These are phyloP conservation scores for Rynchops niger DNA, from an alignment of 2,113 vertebrate species.

Conservation along the genomic window DNA sequence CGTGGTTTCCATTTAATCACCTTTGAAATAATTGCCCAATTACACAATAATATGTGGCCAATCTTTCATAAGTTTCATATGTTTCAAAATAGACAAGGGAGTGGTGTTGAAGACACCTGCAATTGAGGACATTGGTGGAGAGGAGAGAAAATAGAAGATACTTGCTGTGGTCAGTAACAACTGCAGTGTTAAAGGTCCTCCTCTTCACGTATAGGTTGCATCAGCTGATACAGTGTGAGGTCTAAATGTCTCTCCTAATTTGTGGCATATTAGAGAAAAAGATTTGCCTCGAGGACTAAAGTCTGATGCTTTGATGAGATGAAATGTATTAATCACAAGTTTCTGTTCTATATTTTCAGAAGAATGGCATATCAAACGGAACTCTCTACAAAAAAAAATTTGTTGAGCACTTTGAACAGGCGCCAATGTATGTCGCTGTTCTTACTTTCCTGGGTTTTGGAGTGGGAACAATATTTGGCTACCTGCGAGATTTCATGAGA, in stretches of 20 bases:
- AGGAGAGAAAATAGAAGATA: background rate
- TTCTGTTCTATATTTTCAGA: slow-evolving; percentile 76
- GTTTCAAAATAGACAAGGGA: slow-evolving; percentile 52
- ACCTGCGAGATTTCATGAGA: slow-evolving; percentile 92
- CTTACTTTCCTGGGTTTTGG: slow-evolving; percentile 90
- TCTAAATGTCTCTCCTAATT: background rate
- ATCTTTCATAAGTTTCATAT: slow-evolving; percentile 21
- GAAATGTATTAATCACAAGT: slow-evolving; percentile 5
- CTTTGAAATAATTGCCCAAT: slow-evolving; percentile 36
- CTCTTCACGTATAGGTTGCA: background rate
- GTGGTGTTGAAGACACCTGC: slow-evolving; percentile 4
- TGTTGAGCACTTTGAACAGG: slow-evolving; percentile 84
- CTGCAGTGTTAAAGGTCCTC: background rate
- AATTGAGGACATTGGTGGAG: background rate
- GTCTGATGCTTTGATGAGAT: background rate
- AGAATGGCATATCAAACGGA: slow-evolving; percentile 74
- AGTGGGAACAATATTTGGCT: slow-evolving; percentile 89
- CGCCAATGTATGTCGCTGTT: slow-evolving; percentile 89
- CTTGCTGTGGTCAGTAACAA: background rate
- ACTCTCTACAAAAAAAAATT: slow-evolving; percentile 61
- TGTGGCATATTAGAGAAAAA: background rate
- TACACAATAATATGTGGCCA: slow-evolving; percentile 21
- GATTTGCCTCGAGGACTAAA: rapidly evolving
- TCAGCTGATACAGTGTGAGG: background rate
- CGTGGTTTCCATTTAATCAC: slow-evolving; percentile 27